These are phyloP conservation scores for Hyposoter didymator DNA, from an alignment of 2,888 invertebrate species.

Conservation along the genomic window DNA sequence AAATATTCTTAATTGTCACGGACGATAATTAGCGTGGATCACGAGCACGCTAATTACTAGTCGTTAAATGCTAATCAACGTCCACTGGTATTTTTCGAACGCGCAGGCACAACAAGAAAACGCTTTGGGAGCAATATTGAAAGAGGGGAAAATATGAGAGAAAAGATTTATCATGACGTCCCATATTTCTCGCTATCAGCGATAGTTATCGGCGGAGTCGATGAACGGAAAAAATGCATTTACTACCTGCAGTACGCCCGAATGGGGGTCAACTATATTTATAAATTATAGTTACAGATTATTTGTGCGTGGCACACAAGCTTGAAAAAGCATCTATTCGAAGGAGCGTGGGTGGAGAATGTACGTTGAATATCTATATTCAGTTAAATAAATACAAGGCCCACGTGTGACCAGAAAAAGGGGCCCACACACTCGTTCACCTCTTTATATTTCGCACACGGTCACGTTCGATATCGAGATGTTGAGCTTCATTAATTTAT, in stretches of 20 bases:
- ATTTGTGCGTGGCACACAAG: slow-evolving; percentile 64
- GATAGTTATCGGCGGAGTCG: slow-evolving; percentile 16
- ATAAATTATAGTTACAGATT: slow-evolving; percentile 36
- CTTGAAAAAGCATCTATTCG: slow-evolving; percentile 62
- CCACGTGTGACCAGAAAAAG: slow-evolving; percentile 55
- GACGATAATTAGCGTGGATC: not conserved
- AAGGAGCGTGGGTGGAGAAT: slow-evolving; percentile 73
- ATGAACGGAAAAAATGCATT: slow-evolving; percentile 21
- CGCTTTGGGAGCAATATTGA: not conserved
- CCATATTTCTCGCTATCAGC: slow-evolving; percentile 15
- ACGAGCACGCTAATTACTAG: not conserved
- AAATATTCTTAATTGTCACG: not conserved
- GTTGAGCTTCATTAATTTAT: slow-evolving; percentile 36
- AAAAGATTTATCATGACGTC: slow-evolving; percentile 25
- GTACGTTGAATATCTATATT: not conserved
- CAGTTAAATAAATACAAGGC: slow-evolving; percentile 27
- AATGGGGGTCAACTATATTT: slow-evolving; percentile 36
- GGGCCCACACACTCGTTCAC: slow-evolving; percentile 57
- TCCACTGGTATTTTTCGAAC: slow-evolving; percentile 6
- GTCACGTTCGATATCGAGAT: slow-evolving; percentile 60
- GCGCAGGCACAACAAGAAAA: not conserved
- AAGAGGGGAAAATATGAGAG: not conserved
- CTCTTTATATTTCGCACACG: slow-evolving; percentile 55
- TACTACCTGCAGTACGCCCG: slow-evolving; percentile 27
- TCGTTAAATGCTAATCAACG: not conserved